These are phyloP conservation scores for Monochamus saltuarius DNA, from an alignment of 1,140 invertebrate genomes.

Conservation along the genomic window DNA sequence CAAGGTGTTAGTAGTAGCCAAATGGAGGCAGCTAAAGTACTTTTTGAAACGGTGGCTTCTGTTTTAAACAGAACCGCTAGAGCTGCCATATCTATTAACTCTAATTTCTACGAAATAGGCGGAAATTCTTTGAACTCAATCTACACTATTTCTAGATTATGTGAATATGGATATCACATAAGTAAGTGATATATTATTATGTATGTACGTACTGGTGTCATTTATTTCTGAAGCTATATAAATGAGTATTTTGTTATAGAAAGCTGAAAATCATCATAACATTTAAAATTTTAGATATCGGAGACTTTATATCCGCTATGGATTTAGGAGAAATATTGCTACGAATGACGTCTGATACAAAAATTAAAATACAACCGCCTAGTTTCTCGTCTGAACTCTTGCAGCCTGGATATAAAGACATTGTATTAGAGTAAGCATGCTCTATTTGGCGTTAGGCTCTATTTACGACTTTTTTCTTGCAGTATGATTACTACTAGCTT, in stretches of 20 bases:
- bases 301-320: constrained; percentile 74
- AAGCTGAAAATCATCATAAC: background rate
- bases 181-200: constrained; percentile 55
- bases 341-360: constrained; percentile 55
- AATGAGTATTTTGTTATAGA: background rate
- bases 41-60: constrained; percentile 71
- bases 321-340: constrained; percentile 68
- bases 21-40: constrained; percentile 62
- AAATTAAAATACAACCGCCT: constrained; percentile 40
- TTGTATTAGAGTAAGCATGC: constrained; percentile 57
- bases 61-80: constrained; percentile 65
- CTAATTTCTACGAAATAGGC: constrained; percentile 82
- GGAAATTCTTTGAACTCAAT: constrained; percentile 86
- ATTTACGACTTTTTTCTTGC: constrained; percentile 32
- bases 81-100: constrained; percentile 58
- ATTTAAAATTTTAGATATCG: constrained; percentile 59
- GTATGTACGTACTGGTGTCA: constrained; percentile 5
- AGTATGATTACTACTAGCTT: constrained; percentile 83
- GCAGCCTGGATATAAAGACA: constrained; percentile 62
- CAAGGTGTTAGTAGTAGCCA: constrained; percentile 60
- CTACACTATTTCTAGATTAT: constrained; percentile 72
- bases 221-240: background rate
- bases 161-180: constrained; percentile 76
- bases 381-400: constrained; percentile 60
- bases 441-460: too few relatives aligned